A percentile compares a stretch with the other conserved stretches of the same genome.
phyloP scores from a whole-genome alignment of 2,797 vertebrate genomes.

The Siniperca obscura region DNA sequence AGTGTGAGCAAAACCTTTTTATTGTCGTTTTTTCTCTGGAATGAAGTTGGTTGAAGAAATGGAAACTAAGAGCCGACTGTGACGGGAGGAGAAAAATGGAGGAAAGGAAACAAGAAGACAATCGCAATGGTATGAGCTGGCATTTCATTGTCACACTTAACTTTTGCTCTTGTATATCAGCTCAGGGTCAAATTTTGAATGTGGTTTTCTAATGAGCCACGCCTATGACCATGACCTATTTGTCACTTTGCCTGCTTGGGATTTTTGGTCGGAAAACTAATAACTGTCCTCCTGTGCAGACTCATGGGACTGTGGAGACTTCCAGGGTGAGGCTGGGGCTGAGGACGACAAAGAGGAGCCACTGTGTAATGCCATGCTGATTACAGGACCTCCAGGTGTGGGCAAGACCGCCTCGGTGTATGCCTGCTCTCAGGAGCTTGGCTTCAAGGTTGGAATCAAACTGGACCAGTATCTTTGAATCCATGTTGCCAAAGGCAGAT shows the following conservation, averaged over 20 bases:
- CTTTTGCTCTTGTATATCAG: not conserved
- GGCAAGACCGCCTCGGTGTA: conserved; percentile 96
- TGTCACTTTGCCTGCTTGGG: not conserved
- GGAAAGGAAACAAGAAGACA: conserved; percentile 79
- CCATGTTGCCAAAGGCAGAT: not conserved
- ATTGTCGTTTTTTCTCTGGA: conserved; percentile 3
- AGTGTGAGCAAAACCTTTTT: not conserved
- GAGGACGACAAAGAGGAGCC: conserved; percentile 73
- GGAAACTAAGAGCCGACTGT: conserved; percentile 90
- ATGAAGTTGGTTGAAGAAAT: conserved; percentile 93
- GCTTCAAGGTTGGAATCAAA: conserved; percentile 89
- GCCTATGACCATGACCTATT: not conserved
- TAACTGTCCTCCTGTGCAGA: conserved; percentile 75
- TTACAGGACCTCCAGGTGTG: conserved; percentile 91
- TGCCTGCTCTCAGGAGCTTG: conserved; percentile 94
- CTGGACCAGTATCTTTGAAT: not conserved
- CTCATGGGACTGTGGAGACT: conserved; percentile 87
- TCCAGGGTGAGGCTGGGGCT: conserved; percentile 81
- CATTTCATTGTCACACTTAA: not conserved
- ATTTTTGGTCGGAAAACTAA: conserved; percentile 13
- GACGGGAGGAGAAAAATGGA: conserved; percentile 86
- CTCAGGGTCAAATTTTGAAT: not conserved
- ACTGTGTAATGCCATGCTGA: conserved; percentile 89
- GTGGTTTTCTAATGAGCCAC: not conserved
- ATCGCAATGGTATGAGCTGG: conserved; percentile 62